phyloP scores from a whole-genome alignment of 1,140 invertebrate genomes.

The Armadillidium nasatum region DNA sequence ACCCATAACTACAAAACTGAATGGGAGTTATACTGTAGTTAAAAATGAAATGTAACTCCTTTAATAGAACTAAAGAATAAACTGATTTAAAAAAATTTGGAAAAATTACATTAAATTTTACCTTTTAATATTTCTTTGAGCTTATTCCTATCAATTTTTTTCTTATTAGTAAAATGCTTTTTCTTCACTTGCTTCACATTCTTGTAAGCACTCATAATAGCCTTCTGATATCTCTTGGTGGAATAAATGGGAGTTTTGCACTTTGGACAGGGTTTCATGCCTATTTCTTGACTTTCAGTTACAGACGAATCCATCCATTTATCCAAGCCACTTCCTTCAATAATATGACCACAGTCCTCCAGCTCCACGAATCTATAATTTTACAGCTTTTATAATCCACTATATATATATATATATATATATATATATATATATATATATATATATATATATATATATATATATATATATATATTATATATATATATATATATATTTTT shows the following conservation, averaged over 20 bases:
- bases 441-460: not conserved
- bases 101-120: not conserved
- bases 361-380: conserved; percentile 57
- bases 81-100: no score
- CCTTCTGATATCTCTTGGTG: conserved; percentile 58
- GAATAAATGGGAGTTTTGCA: conserved; percentile 61
- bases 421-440: conserved; percentile 19
- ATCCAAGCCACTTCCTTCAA: conserved; percentile 52
- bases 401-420: not conserved
- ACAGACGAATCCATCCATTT: not conserved
- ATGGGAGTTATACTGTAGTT: no score
- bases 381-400: no score
- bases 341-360: conserved; percentile 60
- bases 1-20: no score
- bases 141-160: not conserved
- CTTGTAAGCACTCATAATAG: conserved; percentile 55
- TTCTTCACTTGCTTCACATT: conserved; percentile 58
- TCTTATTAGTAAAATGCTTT: conserved; percentile 45
- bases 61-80: no score
- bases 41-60: no score
- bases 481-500: not conserved
- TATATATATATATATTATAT: not conserved
- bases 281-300: not conserved
- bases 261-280: conserved; percentile 58
- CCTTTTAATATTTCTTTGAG: not conserved